Evolutionary conservation across 1,140 invertebrate species (phyloP), one percentile per base, ranked within the genome.

Genomic region (Drosophila chauvacae): DNA sequence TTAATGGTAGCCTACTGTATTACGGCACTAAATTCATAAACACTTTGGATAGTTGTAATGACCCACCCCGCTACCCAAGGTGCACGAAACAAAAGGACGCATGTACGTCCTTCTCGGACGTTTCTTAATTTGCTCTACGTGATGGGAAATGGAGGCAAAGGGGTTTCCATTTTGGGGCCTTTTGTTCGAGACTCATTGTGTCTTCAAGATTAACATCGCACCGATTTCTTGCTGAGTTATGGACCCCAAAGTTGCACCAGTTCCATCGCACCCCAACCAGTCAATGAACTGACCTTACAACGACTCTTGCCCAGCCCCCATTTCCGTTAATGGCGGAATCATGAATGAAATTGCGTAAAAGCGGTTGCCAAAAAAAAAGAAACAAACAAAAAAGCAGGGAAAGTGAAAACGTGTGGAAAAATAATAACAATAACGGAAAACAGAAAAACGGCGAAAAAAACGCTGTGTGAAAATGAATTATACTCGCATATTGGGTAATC

Each of bases 21-120:
- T 28, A 33, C 59, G 18, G 47, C 79, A 83, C 80, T 88, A 91
- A 87, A 90, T 90, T 91, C 87, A 90, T 87, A 90, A 90, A 88
- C 87, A 91, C 86, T 90, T 91, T 91, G 66, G 58, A 81, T 86
- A 85, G 86, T 86, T 86, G 70, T 74, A 77, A 83, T 51, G 77
- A 60, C 63, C 68, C 71, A 83, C 63, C 84, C 80, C 57, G 16
- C 33, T 4, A 18, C 1, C 45, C 48, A 7, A 51, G 23, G 26
- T 61, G 56, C 47, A 35, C 41, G 58, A 56, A 91, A 83, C 81
- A 90, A 87, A 87, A 83, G 87, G 76, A 53, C 68, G 63, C 59
- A 60, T 33, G 7, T 68, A 61, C 42, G 7, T 33, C 26, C 78
- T 66, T 42, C 65, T 57, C 30, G 53, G 58, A 14, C 20, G 57